Percentiles rank a stretch among this genome's conserved stretches.
Conservation (phyloP, 2,797 vertebrate species). For the Ctenochaetus hawaiiensis region DNA sequence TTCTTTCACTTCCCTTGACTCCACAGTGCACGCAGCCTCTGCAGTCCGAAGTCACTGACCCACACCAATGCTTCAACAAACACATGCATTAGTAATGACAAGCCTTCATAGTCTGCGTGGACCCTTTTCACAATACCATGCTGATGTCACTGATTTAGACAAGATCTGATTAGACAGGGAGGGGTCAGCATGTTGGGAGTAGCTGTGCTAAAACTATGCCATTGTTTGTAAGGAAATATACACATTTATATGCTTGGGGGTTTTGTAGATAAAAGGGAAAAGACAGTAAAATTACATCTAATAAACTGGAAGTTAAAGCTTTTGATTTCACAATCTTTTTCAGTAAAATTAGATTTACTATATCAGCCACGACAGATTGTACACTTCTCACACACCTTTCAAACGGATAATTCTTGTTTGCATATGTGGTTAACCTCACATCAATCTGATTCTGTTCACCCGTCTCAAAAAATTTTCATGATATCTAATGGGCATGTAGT, state of each 20-base stretch:
- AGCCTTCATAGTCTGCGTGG: not conserved
- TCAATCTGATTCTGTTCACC: conserved; percentile 11
- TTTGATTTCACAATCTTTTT: not conserved
- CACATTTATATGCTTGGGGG: not conserved
- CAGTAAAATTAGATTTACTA: not conserved
- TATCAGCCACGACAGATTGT: conserved; percentile 26
- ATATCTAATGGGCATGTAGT: not conserved
- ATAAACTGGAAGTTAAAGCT: not conserved
- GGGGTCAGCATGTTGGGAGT: conserved; percentile 10
- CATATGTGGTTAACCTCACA: conserved; percentile 32
- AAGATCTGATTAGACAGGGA: conserved; percentile 41
- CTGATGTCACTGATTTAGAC: conserved; percentile 23
- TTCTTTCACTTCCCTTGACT: conserved; percentile 19
- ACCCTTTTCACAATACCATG: conserved; percentile 17
- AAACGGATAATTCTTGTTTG: conserved; percentile 48
- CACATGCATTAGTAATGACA: conserved; percentile 70
- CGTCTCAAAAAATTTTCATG: not conserved
- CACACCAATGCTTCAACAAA: conserved; percentile 35
- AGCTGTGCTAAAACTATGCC: conserved; percentile 22
- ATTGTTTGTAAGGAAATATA: not conserved
- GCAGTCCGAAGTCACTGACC: conserved; percentile 56
- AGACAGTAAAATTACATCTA: not conserved
- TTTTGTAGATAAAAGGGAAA: not conserved
- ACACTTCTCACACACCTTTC: conserved; percentile 5
- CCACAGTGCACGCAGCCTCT: conserved; percentile 26